Evolutionary conservation across 2,113 vertebrate species (phyloP).

Genomic region (Megaceryle maxima): DNA sequence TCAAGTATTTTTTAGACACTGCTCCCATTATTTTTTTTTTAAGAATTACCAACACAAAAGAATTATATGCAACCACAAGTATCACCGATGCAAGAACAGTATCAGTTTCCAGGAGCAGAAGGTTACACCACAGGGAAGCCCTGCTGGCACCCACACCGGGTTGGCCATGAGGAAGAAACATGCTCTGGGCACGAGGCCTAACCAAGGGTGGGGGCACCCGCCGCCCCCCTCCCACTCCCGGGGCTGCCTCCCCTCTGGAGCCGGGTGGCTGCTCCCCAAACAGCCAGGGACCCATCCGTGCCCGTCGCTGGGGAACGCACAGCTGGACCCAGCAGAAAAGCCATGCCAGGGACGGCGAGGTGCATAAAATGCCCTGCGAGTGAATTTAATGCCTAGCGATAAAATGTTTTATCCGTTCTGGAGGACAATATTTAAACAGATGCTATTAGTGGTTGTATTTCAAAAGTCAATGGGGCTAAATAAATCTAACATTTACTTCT

Average conservation of each 20-base stretch:
- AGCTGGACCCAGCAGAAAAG: background rate
- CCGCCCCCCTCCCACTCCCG: fast-evolving
- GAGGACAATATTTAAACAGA: constrained; percentile 69
- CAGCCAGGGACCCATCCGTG: fast-evolving
- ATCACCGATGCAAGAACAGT: background rate
- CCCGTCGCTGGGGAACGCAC: fast-evolving
- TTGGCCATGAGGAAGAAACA: fast-evolving
- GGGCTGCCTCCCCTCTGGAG: background rate
- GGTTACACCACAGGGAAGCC: background rate
- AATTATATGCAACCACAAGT: too few relatives aligned
- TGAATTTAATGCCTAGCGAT: constrained; percentile 28
- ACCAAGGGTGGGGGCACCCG: fast-evolving
- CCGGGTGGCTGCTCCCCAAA: fast-evolving
- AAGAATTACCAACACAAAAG: background rate
- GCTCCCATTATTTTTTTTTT: background rate
- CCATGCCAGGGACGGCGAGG: background rate
- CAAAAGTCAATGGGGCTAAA: constrained; percentile 67
- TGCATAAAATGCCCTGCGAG: background rate
- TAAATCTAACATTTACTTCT: constrained; percentile 71
- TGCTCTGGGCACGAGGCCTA: background rate
- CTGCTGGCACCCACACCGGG: background rate
- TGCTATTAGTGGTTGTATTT: constrained; percentile 71
- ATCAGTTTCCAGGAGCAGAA: background rate
- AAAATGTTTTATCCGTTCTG: constrained; percentile 13
- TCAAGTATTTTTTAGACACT: background rate